phyloP scores from a whole-genome alignment of 2,113 vertebrate species.

The Catharus bicknelli region DNA sequence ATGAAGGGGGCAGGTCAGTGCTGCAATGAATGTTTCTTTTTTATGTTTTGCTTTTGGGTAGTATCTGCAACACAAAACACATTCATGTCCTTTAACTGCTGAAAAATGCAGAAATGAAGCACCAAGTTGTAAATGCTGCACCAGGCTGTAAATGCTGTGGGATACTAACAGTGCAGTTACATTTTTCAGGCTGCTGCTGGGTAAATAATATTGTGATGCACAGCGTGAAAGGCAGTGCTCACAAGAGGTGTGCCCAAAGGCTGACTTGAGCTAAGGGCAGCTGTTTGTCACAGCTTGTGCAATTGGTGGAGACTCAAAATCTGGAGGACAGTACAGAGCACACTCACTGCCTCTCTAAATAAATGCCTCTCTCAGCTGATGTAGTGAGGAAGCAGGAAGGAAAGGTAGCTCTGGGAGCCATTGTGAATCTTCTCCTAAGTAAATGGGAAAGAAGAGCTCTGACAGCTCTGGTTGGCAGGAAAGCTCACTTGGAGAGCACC shows the following conservation, averaged over 20 bases:
- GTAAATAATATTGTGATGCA: background rate
- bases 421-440: background rate
- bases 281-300: background rate
- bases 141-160: background rate
- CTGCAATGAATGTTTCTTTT: background rate
- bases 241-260: background rate
- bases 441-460: background rate
- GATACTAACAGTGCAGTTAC: background rate
- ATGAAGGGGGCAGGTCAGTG: background rate
- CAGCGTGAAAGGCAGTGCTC: background rate
- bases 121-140: background rate
- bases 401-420: background rate
- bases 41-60: background rate
- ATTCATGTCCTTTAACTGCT: background rate
- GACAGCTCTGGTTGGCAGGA: background rate
- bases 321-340: background rate
- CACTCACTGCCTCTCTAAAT: background rate
- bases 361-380: background rate
- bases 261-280: background rate
- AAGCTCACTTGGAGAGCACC: background rate
- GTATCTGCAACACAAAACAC: no score
- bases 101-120: background rate
- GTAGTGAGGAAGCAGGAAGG: background rate
- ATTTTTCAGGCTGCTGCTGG: background rate
- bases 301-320: rapidly evolving